A percentile compares a stretch with the other conserved stretches of the same genome.
Conservation (phyloP, 2,888 invertebrate genomes). For the Abrostola tripartita region DNA sequence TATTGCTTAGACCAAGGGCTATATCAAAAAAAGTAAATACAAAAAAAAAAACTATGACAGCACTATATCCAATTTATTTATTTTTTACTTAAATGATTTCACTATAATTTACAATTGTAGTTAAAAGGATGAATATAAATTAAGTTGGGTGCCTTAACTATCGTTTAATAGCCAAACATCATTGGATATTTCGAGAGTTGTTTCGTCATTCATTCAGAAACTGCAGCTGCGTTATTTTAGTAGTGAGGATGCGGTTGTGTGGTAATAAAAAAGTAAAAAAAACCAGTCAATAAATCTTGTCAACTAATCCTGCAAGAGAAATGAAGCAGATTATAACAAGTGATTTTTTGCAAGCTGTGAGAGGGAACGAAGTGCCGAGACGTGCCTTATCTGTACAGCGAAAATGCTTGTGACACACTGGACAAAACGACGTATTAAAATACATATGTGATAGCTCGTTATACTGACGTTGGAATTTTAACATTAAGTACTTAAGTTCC, state of each 20-base stretch:
- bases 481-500: not conserved
- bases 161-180: constrained; percentile 46
- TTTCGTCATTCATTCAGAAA: constrained; percentile 52
- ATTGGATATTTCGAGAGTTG: constrained; percentile 50
- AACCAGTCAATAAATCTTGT: constrained; percentile 67
- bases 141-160: constrained; percentile 37
- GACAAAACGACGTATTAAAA: constrained; percentile 45
- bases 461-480: constrained; percentile 1
- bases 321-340: constrained; percentile 61
- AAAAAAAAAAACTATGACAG: too few species aligned
- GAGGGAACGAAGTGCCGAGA: constrained; percentile 57
- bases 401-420: constrained; percentile 48
- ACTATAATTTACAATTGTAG: too few species aligned
- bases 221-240: constrained; percentile 57
- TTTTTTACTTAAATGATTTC: too few species aligned
- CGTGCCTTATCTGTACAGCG: constrained; percentile 80
- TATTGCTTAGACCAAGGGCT: too few species aligned
- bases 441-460: constrained; percentile 30
- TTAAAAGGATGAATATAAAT: constrained; percentile 23
- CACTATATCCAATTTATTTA: too few species aligned
- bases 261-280: constrained; percentile 51
- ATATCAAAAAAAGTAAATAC: too few species aligned
- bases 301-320: constrained; percentile 65
- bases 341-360: constrained; percentile 62
- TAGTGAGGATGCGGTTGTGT: constrained; percentile 54